Evolutionary conservation across 2,888 invertebrate genomes (phyloP).

Genomic region (Lapara coniferarum): DNA sequence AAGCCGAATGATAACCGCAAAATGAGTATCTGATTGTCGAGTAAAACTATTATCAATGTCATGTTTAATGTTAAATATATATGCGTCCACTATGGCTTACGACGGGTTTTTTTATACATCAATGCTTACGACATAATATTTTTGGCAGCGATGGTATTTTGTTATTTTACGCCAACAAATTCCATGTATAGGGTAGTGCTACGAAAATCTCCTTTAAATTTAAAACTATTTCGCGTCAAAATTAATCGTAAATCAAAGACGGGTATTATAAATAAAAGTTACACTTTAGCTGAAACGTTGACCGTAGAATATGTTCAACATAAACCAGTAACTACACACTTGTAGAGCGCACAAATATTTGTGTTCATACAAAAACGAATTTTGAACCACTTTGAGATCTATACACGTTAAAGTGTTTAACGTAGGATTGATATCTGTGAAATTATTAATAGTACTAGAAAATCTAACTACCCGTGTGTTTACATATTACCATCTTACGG

Average conservation of each 20-base stretch:
- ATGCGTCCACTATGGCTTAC: background rate
- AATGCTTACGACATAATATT: background rate
- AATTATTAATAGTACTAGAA: background rate
- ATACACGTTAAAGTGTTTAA: background rate
- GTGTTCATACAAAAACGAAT: background rate
- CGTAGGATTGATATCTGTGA: background rate
- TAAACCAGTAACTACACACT: background rate
- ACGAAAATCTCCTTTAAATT: too few species aligned
- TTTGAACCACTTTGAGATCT: background rate
- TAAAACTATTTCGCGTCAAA: too few species aligned
- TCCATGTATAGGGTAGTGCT: background rate
- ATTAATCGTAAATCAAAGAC: too few species aligned
- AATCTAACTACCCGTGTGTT: background rate
- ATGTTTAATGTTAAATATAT: background rate
- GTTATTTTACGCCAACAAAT: background rate
- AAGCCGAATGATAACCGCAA: slow-evolving; percentile 23
- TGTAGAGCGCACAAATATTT: slow-evolving; percentile 12
- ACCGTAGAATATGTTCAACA: background rate
- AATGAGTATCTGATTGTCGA: slow-evolving; percentile 13
- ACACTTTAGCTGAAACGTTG: background rate
- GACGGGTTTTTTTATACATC: too few species aligned
- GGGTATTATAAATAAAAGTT: background rate
- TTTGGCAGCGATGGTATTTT: background rate
- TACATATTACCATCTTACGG: background rate
- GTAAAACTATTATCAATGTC: slow-evolving; percentile 8